Base-by-base conservation (phyloP, 2,113 vertebrate genomes). In the Benitochromis conjunctus region DNA sequence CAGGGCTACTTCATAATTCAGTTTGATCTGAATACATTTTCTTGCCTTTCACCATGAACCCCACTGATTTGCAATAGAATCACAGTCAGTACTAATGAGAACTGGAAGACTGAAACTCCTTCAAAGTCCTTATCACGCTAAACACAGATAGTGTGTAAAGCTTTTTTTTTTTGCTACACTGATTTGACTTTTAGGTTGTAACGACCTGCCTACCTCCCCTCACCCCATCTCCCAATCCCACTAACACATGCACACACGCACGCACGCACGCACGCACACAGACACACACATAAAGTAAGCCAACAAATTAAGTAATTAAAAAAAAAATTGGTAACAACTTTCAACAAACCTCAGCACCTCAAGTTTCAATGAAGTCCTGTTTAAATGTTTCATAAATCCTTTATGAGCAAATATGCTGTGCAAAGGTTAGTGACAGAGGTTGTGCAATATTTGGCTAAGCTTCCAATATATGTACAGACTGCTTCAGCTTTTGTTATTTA, bases 1-100 rank as follows among this genome's bases (percentile, higher is more conserved):
- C 55, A 10, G 89, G 91, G 84, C 90, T 92, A 82, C 90, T 95
- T 91, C 84, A 93, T 95, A 87, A 95, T 95, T 95, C 92, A 92
- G 92, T 93, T 94, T 94, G 90, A 94, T 94, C 82, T 94, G 77
- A 89, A 93, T 89, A 82, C 36, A 89, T 92, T 90, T 86, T 31
- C 82, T 77, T 80, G 58, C 48, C 81, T 86, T 86, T 64, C 83
- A 87, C 43, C 1, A 78, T 54, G 77, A 87, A 76, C 79, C 81
- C 77, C 57, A 54, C 79, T 90, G 82, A 91, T 89, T 86, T 81
- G 53, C 88, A 69, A 81, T 71, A 85, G 85, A 90, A 89, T 88
- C 78, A 74, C 69, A 90, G 85, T 76, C 48, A 38, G 78, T 78
- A 7, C 86, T 93, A 88, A 94, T 93, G 88, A 93, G 88, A 89